Base-by-base conservation (phyloP, 2,113 vertebrate species). In the Puffinus mauretanicus region DNA sequence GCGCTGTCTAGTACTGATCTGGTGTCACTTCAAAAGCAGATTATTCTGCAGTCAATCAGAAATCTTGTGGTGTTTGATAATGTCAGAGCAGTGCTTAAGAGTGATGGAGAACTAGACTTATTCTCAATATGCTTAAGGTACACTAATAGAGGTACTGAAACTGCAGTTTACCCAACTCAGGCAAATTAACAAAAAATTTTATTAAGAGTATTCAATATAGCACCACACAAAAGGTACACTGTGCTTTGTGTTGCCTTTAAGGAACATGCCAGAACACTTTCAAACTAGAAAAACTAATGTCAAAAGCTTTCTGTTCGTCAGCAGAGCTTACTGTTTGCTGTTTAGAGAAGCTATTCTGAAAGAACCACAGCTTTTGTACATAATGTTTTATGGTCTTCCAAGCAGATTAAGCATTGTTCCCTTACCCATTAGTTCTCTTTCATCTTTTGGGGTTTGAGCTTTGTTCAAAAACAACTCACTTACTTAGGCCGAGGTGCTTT, bases 181-280 rank as follows among this genome's bases (percentile, higher is more conserved):
- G 91, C 92, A 95, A 92, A 94, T 86, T 86, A 96, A 94, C 81
- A 82, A 91, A 91, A 72, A 77, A 29, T 4, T 95, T 94, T 95
- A 96, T 81, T 94, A 54, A 46, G 42, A 93, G 29, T 95, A 87
- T 95, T 88, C 70, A 88, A 76, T 86, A 92, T 75, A 94, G 94
- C 91, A 95, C 94, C 97, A 96, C 92, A 95, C 86, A 93, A 86
- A 94, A 94, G 57, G 66, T 91, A 96, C 73, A 86, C 64, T 91
- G 88, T 90, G 86, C 52, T 93, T 94, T 84, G 42, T 94, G 76
- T 69, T 96, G 91, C 90, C 90, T 70, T 92, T 93, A 92, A 84
- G 87, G 57, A 96, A 94, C 83, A 87, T 76, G 69, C 70, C 20
- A 76, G 26, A 96, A 46, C 47, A 82, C 80, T 94, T 96, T 71